These are phyloP conservation scores for Podarcis lilfordi DNA, from an alignment of 2,797 vertebrate species.

Conservation along the genomic window DNA sequence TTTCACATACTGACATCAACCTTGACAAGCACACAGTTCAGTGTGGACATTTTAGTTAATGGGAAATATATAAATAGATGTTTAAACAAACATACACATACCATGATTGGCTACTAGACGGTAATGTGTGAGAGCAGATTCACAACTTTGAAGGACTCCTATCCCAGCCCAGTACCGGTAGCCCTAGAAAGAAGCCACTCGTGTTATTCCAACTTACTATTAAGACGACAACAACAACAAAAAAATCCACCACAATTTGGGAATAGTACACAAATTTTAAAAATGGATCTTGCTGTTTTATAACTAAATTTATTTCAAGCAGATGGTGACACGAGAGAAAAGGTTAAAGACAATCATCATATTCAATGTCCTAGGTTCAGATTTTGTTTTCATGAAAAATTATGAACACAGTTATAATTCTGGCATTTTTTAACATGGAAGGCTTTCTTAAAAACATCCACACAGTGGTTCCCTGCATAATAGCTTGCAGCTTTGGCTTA, in stretches of 20 bases:
- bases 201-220: background rate
- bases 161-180: conserved; percentile 98
- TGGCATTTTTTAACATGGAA: background rate
- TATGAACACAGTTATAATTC: background rate
- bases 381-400: background rate
- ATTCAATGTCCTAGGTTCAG: background rate
- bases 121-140: conserved; percentile 97
- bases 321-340: background rate
- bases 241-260: background rate
- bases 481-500: too few species aligned
- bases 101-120: conserved; percentile 95
- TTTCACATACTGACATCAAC: background rate
- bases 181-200: conserved; percentile 79
- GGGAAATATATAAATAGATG: background rate
- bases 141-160: conserved; percentile 96
- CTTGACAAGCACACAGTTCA: background rate
- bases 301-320: background rate
- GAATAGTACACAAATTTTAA: background rate
- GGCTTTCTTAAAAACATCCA: background rate
- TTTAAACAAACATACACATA: conserved; percentile 61
- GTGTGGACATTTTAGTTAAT: too few species aligned
- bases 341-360: background rate
- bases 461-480: background rate
- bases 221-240: background rate
- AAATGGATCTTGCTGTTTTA: background rate